Conservation (phyloP, 2,888 invertebrate species). For the Esperia sulphurella region DNA sequence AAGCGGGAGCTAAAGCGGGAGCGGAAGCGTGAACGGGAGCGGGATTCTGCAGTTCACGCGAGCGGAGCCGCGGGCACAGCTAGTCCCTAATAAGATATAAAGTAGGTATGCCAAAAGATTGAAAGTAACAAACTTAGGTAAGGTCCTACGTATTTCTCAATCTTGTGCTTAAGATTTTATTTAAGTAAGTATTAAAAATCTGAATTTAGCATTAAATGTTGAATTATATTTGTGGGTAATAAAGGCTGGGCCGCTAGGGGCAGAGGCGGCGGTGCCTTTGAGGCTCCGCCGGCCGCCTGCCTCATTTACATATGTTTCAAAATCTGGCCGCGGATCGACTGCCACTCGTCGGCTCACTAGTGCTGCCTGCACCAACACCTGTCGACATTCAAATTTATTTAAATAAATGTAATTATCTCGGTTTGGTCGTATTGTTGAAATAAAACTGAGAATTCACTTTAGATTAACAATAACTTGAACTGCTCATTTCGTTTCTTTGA, state of each 20-base stretch:
- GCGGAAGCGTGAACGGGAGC: too few relatives aligned
- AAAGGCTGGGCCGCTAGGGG: constrained; percentile 49
- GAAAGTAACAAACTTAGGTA: too few relatives aligned
- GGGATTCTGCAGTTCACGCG: too few relatives aligned
- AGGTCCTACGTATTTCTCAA: background rate
- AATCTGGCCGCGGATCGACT: constrained; percentile 52
- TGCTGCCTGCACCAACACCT: constrained; percentile 38
- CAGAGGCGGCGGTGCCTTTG: constrained; percentile 52
- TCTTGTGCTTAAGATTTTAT: constrained; percentile 37
- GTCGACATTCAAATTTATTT: constrained; percentile 35
- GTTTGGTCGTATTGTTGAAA: constrained; percentile 8
- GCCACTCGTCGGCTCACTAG: constrained; percentile 43
- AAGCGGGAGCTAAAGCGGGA: too few relatives aligned
- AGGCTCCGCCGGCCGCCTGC: constrained; percentile 27
- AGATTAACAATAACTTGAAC: constrained; percentile 8
- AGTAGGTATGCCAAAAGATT: too few relatives aligned
- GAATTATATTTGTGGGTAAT: constrained; percentile 54
- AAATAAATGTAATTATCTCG: constrained; percentile 14
- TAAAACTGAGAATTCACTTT: constrained; percentile 10
- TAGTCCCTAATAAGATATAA: too few relatives aligned
- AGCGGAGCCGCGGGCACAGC: too few relatives aligned
- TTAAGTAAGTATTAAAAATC: constrained; percentile 30
- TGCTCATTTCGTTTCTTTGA: constrained; percentile 7
- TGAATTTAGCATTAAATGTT: constrained; percentile 36
- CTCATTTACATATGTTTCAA: constrained; percentile 72